Evolutionary conservation across 2,888 invertebrate species (phyloP), one percentile per base, ranked within the genome.

Genomic region (Caenorhabditis sp.): DNA sequence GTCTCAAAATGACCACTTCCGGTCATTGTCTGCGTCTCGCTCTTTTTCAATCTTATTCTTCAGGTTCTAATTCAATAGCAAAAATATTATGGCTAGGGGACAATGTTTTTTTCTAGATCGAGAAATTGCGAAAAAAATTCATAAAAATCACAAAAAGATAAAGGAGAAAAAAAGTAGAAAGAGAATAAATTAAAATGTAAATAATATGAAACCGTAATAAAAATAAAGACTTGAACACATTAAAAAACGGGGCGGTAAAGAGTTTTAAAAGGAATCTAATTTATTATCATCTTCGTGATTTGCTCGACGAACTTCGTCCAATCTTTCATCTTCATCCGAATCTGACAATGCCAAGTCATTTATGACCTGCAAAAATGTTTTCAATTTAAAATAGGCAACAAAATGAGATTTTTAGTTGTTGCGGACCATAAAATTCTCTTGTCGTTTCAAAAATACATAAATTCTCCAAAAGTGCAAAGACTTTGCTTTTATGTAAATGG

Each of bases 311-410:
- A 75, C 51, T n/a, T 70, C 70, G 27, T 79, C 81, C 17, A 81
- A 67, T n/a, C 76, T 67, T 21, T 79, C 77, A 14, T 85, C 85
- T 14, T 84, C 84, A 61, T 82, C 82, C 8, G 86, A 85, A 74
- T 86, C 85, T 31, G 83, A 83, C 64, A 87, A 69, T 21, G 82
- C 86, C 67, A 87, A 63, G 61, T 87, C 87, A 26, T 79, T 77
- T 66, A 81, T 77, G 31, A 87, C 69, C 66, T 84, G 83, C 17
- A 53, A 21, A n/a, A n/a, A 43, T 17, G 43, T 43, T 43, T 43
- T 43, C 14, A 43, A 43, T 43, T 14, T 17, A 14, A 60, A 1
- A 69, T 60, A 21, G 27, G 31, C 10, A 27, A 26, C 10, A 21
- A 55, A 26, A 43, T 43, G 43, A 43, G 43, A 43, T 63, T 50